These are phyloP conservation scores for Paradoxurus hermaphroditus DNA, from an alignment of 2,113 vertebrate genomes.

Conservation along the genomic window DNA sequence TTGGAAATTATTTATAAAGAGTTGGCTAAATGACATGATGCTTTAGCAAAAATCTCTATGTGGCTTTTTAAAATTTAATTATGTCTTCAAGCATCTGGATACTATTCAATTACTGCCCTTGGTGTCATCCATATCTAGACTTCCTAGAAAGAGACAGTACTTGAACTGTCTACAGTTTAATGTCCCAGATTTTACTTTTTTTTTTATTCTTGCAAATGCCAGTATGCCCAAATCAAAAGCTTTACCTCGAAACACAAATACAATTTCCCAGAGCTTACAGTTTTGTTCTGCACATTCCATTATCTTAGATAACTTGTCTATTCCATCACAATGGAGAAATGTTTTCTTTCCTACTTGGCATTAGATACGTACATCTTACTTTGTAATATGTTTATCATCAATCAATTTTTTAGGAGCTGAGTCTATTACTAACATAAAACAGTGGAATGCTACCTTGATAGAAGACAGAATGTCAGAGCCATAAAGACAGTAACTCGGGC, in stretches of 20 bases:
- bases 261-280: not conserved
- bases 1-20: conserved; percentile 28
- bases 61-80: conserved; percentile 36
- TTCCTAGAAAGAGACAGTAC: not conserved
- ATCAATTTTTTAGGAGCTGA: not conserved
- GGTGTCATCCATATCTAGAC: not conserved
- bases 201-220: conserved; percentile 6
- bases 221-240: not conserved
- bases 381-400: conserved; percentile 43
- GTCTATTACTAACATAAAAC: conserved; percentile 45
- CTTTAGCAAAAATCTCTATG: conserved; percentile 30
- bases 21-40: not conserved
- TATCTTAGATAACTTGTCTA: conserved; percentile 29
- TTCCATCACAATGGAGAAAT: conserved; percentile 39
- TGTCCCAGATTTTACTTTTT: not conserved
- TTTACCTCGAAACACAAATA: not conserved
- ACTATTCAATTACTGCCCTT: not conserved
- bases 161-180: not conserved
- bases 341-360: conserved; percentile 42
- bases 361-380: conserved; percentile 41
- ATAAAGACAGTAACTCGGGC: not conserved
- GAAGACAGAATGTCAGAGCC: conserved; percentile 46
- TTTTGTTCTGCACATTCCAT: not conserved
- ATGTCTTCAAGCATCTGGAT: conserved; percentile 3
- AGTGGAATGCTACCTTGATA: not conserved